These are phyloP conservation scores for Mallateleia sp. DNA, from an alignment of 2,888 invertebrate genomes.

Conservation along the genomic window DNA sequence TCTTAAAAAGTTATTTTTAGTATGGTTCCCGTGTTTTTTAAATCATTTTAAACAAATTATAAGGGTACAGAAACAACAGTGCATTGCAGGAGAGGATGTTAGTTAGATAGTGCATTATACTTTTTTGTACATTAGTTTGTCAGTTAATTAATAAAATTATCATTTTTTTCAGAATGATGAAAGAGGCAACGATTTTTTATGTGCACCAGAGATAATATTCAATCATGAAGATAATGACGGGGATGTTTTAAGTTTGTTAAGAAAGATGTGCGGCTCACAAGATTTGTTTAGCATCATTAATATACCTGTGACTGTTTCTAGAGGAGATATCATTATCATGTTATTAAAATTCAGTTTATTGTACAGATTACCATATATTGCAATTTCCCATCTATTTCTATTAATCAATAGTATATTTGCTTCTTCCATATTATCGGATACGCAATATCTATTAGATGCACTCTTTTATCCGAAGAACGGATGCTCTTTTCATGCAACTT, in stretches of 20 bases:
- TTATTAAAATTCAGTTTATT: constrained; percentile 8
- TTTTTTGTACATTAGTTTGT: too few species aligned
- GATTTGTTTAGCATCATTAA: background rate
- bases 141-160: too few species aligned
- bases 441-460: constrained; percentile 29
- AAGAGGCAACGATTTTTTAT: background rate
- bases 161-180: background rate
- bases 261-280: background rate
- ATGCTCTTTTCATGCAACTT: constrained; percentile 24
- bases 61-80: too few species aligned
- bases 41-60: too few species aligned
- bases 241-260: background rate
- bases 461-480: constrained; percentile 26
- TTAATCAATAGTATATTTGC: constrained; percentile 38
- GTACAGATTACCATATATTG: constrained; percentile 25
- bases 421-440: constrained; percentile 14
- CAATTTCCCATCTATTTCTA: constrained; percentile 23
- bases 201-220: background rate
- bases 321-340: constrained; percentile 23
- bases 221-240: background rate
- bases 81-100: too few species aligned
- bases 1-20: too few species aligned
- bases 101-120: too few species aligned
- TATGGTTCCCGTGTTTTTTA: too few species aligned
- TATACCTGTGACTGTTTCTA: background rate